Conservation (phyloP, 1,140 invertebrate species). For the Neodiprion virginianus region DNA sequence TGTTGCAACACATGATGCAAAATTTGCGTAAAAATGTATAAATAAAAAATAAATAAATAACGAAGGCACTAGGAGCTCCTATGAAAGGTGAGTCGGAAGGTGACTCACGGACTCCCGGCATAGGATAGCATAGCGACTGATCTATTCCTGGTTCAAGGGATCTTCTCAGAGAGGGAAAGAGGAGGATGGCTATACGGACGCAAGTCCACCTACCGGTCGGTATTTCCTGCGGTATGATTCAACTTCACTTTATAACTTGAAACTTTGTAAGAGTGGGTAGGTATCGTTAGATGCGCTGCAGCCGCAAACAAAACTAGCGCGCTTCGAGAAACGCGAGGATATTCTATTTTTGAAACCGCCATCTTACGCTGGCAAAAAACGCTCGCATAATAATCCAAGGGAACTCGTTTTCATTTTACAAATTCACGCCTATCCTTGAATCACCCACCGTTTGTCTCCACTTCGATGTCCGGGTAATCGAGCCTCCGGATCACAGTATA, state of each 20-base stretch:
- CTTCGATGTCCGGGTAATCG: constrained; percentile 11
- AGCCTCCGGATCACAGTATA: constrained; percentile 10
- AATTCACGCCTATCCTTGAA: too few relatives aligned
- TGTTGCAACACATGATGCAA: background rate
- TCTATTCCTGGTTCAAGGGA: constrained; percentile 45
- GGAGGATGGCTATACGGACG: background rate
- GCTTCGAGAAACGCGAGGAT: too few relatives aligned
- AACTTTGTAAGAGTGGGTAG: background rate
- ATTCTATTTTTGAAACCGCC: too few relatives aligned
- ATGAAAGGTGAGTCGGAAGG: constrained; percentile 45
- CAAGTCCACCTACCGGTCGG: background rate
- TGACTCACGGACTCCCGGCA: constrained; percentile 46
- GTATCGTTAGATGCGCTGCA: too few relatives aligned
- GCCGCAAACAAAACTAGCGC: too few relatives aligned
- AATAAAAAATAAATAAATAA: background rate
- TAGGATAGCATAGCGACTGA: constrained; percentile 42
- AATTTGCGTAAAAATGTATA: background rate
- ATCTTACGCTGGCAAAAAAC: too few relatives aligned
- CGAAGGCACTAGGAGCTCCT: constrained; percentile 30
- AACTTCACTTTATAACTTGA: background rate
- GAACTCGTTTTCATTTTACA: too few relatives aligned
- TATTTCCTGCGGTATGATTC: constrained; percentile 1
- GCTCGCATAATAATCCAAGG: too few relatives aligned
- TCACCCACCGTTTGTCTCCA: constrained; percentile 9
- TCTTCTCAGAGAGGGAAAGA: constrained; percentile 23